Conservation (phyloP, 2,797 vertebrate species). For the Acrocephalus scirpaceus region DNA sequence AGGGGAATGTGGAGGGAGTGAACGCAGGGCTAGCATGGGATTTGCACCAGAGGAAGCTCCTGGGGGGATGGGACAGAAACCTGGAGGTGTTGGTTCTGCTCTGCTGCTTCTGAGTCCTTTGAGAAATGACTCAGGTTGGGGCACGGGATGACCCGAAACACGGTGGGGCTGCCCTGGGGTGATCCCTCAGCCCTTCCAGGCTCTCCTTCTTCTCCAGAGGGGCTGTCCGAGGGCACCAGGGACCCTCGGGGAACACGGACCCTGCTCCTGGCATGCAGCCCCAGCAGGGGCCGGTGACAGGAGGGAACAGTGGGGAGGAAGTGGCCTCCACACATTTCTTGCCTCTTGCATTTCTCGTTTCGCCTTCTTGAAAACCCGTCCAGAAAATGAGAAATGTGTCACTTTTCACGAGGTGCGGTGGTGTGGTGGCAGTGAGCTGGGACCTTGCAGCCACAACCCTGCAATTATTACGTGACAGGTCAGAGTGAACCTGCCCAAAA, state of each 20-base stretch:
- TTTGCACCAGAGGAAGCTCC: background rate
- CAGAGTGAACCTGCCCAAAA: background rate
- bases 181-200: background rate
- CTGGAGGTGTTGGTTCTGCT: background rate
- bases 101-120: background rate
- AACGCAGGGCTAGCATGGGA: rapidly evolving
- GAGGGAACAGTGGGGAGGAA: rapidly evolving
- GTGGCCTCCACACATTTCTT: background rate
- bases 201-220: background rate
- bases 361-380: background rate
- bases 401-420: rapidly evolving
- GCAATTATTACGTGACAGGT: background rate
- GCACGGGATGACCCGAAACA: rapidly evolving
- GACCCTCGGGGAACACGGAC: no score
- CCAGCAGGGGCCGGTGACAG: rapidly evolving
- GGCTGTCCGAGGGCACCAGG: background rate
- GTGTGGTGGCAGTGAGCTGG: rapidly evolving
- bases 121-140: background rate
- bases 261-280: background rate
- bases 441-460: background rate
- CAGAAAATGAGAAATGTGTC: rapidly evolving
- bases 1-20: background rate
- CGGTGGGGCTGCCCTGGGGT: rapidly evolving
- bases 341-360: background rate
- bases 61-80: background rate